A percentile compares a stretch with the other conserved stretches of the same genome.
Evolutionary conservation across 2,797 vertebrate species (phyloP).

Genomic region (Scarus forsteni): DNA sequence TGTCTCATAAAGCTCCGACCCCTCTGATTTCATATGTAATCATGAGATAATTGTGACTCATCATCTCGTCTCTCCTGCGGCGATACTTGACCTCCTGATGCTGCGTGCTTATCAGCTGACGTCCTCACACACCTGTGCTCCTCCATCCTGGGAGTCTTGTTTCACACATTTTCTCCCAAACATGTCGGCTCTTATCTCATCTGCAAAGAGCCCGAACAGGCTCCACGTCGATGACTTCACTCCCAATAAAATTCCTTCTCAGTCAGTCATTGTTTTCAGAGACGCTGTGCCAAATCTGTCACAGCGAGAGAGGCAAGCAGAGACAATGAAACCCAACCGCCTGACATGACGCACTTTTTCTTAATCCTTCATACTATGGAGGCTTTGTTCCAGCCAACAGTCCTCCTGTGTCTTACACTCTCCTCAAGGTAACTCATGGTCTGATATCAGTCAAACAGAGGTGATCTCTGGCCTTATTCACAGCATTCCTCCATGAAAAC

Average conservation of each 20-base stretch:
- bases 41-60: constrained; percentile 50
- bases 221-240: constrained; percentile 70
- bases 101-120: constrained; percentile 74
- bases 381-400: constrained; percentile 33
- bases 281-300: constrained; percentile 57
- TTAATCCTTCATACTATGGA: constrained; percentile 17
- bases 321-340: constrained; percentile 43
- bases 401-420: constrained; percentile 1
- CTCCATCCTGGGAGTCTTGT: constrained; percentile 59
- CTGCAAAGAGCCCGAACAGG: constrained; percentile 20
- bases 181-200: constrained; percentile 67
- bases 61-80: constrained; percentile 48
- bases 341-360: constrained; percentile 32
- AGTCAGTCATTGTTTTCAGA: constrained; percentile 61
- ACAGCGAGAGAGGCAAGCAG: constrained; percentile 46
- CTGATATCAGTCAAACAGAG: constrained; percentile 13
- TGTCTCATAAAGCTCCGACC: constrained; percentile 39
- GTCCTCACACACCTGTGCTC: constrained; percentile 71
- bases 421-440: constrained; percentile 1
- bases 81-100: constrained; percentile 53
- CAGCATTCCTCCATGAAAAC: constrained; percentile 36
- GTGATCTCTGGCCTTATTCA: constrained; percentile 22
- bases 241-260: constrained; percentile 56
- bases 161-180: constrained; percentile 59
- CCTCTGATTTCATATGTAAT: constrained; percentile 64